phyloP scores from a whole-genome alignment of 2,888 invertebrate genomes.

The Scaptomyza caliginosa region DNA sequence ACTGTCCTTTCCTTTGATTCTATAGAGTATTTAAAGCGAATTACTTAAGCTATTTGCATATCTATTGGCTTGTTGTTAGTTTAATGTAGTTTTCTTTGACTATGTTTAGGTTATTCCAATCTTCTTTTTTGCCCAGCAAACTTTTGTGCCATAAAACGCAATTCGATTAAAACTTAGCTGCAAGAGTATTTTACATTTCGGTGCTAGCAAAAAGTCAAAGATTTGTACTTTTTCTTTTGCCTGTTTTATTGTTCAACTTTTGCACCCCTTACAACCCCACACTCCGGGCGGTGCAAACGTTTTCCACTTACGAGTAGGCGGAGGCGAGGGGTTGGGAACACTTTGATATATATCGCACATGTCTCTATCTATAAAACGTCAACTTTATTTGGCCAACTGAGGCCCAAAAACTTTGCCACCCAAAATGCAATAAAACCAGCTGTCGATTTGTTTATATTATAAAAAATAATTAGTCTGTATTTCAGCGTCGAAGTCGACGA shows the following conservation, averaged over 20 bases:
- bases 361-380: slow-evolving; percentile 78
- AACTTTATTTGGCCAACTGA: slow-evolving; percentile 74
- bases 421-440: slow-evolving; percentile 69
- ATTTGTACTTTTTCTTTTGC: slow-evolving; percentile 24
- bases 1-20: too few species aligned
- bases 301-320: slow-evolving; percentile 19
- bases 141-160: slow-evolving; percentile 26
- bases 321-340: slow-evolving; percentile 8
- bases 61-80: background rate
- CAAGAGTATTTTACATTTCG: slow-evolving; percentile 39
- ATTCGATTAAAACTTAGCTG: slow-evolving; percentile 39
- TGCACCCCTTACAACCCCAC: slow-evolving; percentile 1
- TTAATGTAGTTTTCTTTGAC: background rate
- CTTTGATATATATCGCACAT: slow-evolving; percentile 64
- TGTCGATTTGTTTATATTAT: slow-evolving; percentile 77
- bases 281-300: background rate
- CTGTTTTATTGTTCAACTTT: slow-evolving; percentile 56
- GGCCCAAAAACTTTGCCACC: slow-evolving; percentile 11
- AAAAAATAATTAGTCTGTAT: slow-evolving; percentile 77
- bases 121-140: too few species aligned
- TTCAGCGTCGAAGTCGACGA: slow-evolving; percentile 74
- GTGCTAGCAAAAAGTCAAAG: background rate
- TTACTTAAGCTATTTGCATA: slow-evolving; percentile 14
- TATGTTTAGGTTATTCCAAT: background rate
- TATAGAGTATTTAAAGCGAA: slow-evolving; percentile 6